A percentile compares a stretch with the other conserved stretches of the same genome.
Conservation (phyloP, 2,113 vertebrate species). For the Cheirogaleus medius region DNA sequence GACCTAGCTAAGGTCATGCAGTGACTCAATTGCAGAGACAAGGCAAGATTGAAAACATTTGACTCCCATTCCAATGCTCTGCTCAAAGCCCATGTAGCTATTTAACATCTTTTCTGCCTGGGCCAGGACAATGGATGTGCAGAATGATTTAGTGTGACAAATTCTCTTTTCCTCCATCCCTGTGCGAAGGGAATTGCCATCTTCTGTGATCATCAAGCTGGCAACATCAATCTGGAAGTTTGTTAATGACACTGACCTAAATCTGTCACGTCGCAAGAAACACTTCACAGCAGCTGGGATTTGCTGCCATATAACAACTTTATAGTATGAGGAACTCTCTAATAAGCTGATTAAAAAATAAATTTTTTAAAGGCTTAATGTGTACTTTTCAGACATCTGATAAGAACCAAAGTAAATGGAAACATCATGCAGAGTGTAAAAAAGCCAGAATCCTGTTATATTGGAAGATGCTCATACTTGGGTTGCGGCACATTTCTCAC, state of each 20-base stretch:
- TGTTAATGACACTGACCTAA: slow-evolving; percentile 81
- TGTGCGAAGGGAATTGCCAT: slow-evolving; percentile 55
- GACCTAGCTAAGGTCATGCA: background rate
- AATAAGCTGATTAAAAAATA: slow-evolving; percentile 81
- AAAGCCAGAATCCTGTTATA: slow-evolving; percentile 61
- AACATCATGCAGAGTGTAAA: slow-evolving; percentile 58
- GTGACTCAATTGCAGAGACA: background rate
- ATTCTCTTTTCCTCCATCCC: slow-evolving; percentile 37
- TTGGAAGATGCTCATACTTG: slow-evolving; percentile 44
- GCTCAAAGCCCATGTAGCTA: background rate
- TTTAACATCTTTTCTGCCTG: background rate
- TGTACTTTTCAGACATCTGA: slow-evolving; percentile 76
- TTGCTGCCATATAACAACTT: slow-evolving; percentile 72
- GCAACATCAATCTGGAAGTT: slow-evolving; percentile 76
- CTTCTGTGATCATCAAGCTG: slow-evolving; percentile 67
- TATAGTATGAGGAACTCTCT: slow-evolving; percentile 72
- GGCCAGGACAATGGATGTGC: slow-evolving; percentile 1
- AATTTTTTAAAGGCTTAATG: slow-evolving; percentile 63
- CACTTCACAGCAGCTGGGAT: slow-evolving; percentile 68
- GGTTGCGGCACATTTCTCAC: background rate
- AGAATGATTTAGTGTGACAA: slow-evolving; percentile 52
- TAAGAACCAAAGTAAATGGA: slow-evolving; percentile 70
- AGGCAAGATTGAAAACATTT: background rate
- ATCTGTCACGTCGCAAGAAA: slow-evolving; percentile 82
- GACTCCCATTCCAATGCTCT: background rate